Percentiles rank a stretch among this genome's conserved stretches.
These are phyloP conservation scores for Olivierus martensii DNA, from an alignment of 1,140 invertebrate genomes.

Conservation along the genomic window DNA sequence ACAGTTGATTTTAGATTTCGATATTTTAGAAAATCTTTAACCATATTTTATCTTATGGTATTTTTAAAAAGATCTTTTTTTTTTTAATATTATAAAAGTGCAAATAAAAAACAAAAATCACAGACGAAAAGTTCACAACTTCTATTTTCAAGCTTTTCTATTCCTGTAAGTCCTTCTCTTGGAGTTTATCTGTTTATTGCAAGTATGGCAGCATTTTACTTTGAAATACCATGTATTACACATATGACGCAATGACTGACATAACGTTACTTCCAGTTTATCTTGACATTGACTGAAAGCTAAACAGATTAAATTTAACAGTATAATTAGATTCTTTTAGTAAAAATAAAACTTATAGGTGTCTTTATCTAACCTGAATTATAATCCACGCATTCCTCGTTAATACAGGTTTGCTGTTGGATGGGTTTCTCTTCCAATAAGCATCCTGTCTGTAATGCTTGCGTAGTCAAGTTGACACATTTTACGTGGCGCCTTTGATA, in stretches of 20 bases:
- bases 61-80: too few species aligned
- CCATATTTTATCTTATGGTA: too few species aligned
- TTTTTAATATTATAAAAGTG: too few species aligned
- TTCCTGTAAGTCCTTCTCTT: too few species aligned
- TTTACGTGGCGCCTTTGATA: conserved; percentile 26
- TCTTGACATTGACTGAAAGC: conserved; percentile 22
- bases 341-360: too few species aligned
- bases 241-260: conserved; percentile 25
- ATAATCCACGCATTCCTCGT: conserved; percentile 27
- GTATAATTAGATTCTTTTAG: too few species aligned
- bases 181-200: conserved; percentile 7
- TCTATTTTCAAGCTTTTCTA: too few species aligned
- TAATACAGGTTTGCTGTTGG: conserved; percentile 29
- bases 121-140: too few species aligned
- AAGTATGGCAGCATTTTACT: conserved; percentile 28
- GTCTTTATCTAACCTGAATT: conserved; percentile 7
- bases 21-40: too few species aligned
- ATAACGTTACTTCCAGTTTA: conserved; percentile 25
- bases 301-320: background rate
- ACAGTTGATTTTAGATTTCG: too few species aligned
- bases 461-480: conserved; percentile 31
- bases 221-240: conserved; percentile 28
- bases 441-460: conserved; percentile 28
- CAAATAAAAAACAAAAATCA: too few species aligned
- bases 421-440: conserved; percentile 24